A percentile compares a stretch with the other conserved stretches of the same genome.
Evolutionary conservation across 2,113 vertebrate species (phyloP).

Genomic region (Gasterosteus nipponicus): DNA sequence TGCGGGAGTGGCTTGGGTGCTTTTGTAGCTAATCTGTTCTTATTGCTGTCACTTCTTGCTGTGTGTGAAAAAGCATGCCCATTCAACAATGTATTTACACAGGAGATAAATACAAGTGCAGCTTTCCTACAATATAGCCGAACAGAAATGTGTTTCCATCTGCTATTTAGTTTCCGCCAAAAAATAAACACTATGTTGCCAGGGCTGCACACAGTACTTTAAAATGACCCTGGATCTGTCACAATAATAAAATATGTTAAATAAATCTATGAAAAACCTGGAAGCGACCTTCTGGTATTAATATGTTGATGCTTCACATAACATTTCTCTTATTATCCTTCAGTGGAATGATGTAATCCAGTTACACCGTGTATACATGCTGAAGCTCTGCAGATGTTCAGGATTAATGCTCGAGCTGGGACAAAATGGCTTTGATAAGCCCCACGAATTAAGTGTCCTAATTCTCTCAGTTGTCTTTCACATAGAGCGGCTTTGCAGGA

Average conservation of each 20-base stretch:
- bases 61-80: background rate
- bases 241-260: constrained; percentile 7
- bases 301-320: background rate
- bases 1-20: constrained; percentile 68
- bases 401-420: background rate
- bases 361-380: background rate
- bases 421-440: background rate
- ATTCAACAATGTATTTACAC: background rate
- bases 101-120: background rate
- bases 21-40: constrained; percentile 48
- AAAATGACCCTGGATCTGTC: background rate
- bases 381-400: constrained; percentile 11
- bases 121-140: background rate
- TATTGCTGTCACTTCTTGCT: constrained; percentile 12
- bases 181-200: background rate
- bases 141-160: background rate
- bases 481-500: constrained; percentile 14
- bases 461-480: constrained; percentile 1
- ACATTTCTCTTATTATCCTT: background rate
- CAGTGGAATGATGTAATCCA: constrained; percentile 25
- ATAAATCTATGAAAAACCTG: constrained; percentile 11
- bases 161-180: background rate
- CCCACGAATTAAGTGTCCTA: background rate
- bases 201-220: background rate
- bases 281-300: background rate